These are phyloP conservation scores for Boleophthalmus pectinirostris DNA, from an alignment of 2,113 vertebrate genomes.

Conservation along the genomic window DNA sequence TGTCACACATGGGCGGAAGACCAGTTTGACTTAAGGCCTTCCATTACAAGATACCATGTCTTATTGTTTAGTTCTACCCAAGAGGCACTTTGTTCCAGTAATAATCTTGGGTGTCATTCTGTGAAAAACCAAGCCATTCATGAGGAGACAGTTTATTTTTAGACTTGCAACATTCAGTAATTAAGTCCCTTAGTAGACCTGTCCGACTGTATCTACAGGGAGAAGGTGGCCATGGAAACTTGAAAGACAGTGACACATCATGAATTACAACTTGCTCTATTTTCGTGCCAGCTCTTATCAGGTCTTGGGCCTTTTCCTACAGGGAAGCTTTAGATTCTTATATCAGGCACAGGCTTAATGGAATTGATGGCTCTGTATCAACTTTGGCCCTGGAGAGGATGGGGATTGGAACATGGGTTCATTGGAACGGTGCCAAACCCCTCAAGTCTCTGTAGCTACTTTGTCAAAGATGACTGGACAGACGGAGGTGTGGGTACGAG, in stretches of 20 bases:
- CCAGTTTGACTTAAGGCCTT: too few relatives aligned
- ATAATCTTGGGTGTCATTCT: background rate
- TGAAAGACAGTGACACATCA: conserved; percentile 58
- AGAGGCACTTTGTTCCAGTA: background rate
- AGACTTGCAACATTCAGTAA: conserved; percentile 54
- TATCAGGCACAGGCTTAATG: conserved; percentile 70
- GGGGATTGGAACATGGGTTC: conserved; percentile 31
- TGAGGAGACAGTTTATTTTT: conserved; percentile 39
- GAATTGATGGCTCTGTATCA: conserved; percentile 76
- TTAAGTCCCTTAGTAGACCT: conserved; percentile 66
- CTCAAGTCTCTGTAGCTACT: conserved; percentile 25
- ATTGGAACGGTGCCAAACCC: conserved; percentile 50
- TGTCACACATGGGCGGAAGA: too few relatives aligned
- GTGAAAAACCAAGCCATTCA: background rate
- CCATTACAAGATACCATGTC: background rate
- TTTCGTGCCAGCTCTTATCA: conserved; percentile 61
- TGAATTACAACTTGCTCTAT: conserved; percentile 65
- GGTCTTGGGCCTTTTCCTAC: conserved; percentile 66
- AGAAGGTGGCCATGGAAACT: conserved; percentile 56
- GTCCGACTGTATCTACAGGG: conserved; percentile 55
- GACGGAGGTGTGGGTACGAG: conserved; percentile 17
- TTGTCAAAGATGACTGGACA: conserved; percentile 16
- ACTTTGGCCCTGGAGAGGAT: conserved; percentile 49
- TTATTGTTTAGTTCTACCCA: background rate
- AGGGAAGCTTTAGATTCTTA: conserved; percentile 62